These are phyloP conservation scores for Acholoe squamosa DNA, from an alignment of 2,888 invertebrate species.

Conservation along the genomic window DNA sequence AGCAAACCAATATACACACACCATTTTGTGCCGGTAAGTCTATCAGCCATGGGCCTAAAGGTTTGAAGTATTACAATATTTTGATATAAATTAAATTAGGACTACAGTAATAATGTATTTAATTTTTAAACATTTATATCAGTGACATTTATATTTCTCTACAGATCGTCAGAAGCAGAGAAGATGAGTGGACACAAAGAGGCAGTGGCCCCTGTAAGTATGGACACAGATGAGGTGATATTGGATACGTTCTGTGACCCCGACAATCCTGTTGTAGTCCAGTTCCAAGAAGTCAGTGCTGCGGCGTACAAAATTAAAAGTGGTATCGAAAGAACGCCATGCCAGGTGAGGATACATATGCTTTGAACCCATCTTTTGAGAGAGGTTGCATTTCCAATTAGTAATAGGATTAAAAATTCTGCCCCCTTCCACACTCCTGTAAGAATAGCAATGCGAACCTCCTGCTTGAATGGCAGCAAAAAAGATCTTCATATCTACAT, in stretches of 20 bases:
- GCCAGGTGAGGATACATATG: conserved; percentile 87
- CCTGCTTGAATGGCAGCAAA: too few relatives aligned
- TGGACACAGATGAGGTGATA: conserved; percentile 69
- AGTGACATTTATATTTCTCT: neutral
- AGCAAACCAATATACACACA: too few relatives aligned
- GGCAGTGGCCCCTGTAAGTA: conserved; percentile 40
- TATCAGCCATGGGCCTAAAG: too few relatives aligned
- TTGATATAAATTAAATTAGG: too few relatives aligned
- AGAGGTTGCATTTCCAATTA: too few relatives aligned
- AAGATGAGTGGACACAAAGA: conserved; percentile 56
- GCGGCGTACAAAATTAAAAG: conserved; percentile 94
- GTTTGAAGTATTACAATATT: too few relatives aligned
- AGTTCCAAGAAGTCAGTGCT: conserved; percentile 93
- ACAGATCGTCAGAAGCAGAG: neutral
- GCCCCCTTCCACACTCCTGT: too few relatives aligned
- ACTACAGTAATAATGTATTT: too few relatives aligned
- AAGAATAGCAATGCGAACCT: too few relatives aligned
- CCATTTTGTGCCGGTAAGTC: too few relatives aligned
- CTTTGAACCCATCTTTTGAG: neutral
- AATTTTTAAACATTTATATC: too few relatives aligned
- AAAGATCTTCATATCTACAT: neutral
- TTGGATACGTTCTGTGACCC: conserved; percentile 82
- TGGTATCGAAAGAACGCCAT: conserved; percentile 93
- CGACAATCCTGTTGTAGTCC: conserved; percentile 86
- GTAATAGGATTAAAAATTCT: too few relatives aligned